phyloP scores from a whole-genome alignment of 2,113 vertebrate genomes.

The Hystrix cristata region DNA sequence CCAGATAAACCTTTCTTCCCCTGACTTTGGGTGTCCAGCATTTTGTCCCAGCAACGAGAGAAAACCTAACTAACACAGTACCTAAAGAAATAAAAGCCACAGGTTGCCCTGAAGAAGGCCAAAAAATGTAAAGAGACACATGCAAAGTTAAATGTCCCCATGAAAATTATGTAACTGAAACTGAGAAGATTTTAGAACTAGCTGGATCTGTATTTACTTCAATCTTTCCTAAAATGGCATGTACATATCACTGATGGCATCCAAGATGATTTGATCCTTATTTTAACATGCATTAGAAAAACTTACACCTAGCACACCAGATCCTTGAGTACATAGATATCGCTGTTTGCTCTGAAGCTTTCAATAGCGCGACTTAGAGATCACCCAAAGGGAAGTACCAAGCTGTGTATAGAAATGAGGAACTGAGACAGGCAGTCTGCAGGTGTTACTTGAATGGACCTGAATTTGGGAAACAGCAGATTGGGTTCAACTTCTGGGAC shows the following conservation, averaged over 20 bases:
- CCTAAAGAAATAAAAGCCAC: neutral
- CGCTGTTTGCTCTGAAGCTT: neutral
- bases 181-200: conserved; percentile 3
- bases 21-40: too few species aligned
- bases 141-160: neutral
- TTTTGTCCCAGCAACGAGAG: too few species aligned
- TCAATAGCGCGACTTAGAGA: conserved; percentile 12
- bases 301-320: neutral
- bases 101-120: neutral
- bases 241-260: neutral
- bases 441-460: neutral
- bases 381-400: neutral
- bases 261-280: neutral
- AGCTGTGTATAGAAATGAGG: neutral
- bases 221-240: conserved; percentile 10
- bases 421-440: neutral
- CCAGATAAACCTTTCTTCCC: too few species aligned
- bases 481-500: neutral
- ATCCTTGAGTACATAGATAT: neutral
- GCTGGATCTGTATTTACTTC: neutral
- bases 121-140: conserved; percentile 17
- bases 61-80: neutral
- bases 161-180: neutral
- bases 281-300: conserved; percentile 36
- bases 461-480: neutral